Conservation (phyloP, 2,797 vertebrate species). For the Pantherophis vulpinus region DNA sequence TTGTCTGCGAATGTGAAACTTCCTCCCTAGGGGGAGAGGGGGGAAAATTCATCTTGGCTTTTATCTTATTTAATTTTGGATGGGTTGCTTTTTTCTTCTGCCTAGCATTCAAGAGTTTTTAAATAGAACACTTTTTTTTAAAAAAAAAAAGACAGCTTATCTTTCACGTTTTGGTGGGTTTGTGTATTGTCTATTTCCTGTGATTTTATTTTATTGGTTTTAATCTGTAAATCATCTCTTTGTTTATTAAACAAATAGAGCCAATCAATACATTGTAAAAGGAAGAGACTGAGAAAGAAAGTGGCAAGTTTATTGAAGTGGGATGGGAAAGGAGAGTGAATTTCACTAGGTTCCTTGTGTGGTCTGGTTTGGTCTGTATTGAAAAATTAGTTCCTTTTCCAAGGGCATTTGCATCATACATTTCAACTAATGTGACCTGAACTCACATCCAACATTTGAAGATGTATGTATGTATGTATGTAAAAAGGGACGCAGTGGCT, state of each 20-base stretch:
- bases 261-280: neutral
- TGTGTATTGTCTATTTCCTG: neutral
- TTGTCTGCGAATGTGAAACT: neutral
- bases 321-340: rapidly evolving
- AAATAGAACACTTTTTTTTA: neutral
- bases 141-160: neutral
- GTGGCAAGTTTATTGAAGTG: neutral
- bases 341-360: neutral
- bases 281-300: neutral
- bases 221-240: neutral
- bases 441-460: neutral
- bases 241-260: neutral
- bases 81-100: neutral
- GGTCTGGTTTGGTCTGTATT: neutral
- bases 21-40: neutral
- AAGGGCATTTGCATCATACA: neutral
- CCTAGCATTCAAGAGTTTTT: neutral
- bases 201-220: neutral
- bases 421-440: too few relatives aligned
- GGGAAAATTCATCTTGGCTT: neutral
- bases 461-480: neutral
- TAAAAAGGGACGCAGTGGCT: too few relatives aligned
- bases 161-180: neutral
- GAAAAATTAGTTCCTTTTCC: neutral
- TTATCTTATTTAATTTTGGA: neutral